Evolutionary conservation across 1,140 invertebrate species (phyloP).

Genomic region (Camponotus pennsylvanicus): DNA sequence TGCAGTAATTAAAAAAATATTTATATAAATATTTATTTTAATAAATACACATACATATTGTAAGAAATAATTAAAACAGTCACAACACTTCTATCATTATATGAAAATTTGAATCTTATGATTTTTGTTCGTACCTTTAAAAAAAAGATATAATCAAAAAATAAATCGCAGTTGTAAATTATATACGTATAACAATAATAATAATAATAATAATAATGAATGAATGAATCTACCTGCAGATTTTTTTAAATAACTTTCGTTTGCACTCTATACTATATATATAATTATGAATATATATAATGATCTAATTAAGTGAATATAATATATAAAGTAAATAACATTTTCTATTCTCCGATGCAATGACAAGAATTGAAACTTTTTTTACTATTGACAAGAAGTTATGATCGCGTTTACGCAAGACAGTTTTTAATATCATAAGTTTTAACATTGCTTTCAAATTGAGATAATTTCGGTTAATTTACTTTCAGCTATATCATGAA

Average conservation of each 20-base stretch:
- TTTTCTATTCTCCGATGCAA: background rate
- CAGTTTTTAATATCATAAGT: too few species aligned
- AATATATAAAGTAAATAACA: background rate
- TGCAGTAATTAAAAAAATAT: too few species aligned
- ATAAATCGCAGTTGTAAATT: background rate
- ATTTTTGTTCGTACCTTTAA: too few species aligned
- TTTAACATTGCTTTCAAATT: slow-evolving; percentile 2
- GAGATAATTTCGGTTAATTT: slow-evolving; percentile 9
- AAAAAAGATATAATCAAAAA: too few species aligned
- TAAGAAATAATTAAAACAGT: too few species aligned
- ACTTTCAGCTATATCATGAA: background rate
- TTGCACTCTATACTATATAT: background rate
- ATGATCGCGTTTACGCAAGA: slow-evolving; percentile 5
- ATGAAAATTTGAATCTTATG: too few species aligned
- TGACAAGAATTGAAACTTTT: background rate
- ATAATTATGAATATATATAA: too few species aligned
- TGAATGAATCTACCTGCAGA: background rate
- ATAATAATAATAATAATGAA: background rate
- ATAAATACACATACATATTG: too few species aligned
- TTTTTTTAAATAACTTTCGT: background rate
- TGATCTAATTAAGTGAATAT: too few species aligned
- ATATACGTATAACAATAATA: too few species aligned
- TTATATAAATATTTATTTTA: too few species aligned
- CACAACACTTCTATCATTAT: too few species aligned
- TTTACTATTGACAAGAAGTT: background rate